Evolutionary conservation across 1,140 invertebrate genomes (phyloP).

Genomic region (Brachionus calyciflorus): DNA sequence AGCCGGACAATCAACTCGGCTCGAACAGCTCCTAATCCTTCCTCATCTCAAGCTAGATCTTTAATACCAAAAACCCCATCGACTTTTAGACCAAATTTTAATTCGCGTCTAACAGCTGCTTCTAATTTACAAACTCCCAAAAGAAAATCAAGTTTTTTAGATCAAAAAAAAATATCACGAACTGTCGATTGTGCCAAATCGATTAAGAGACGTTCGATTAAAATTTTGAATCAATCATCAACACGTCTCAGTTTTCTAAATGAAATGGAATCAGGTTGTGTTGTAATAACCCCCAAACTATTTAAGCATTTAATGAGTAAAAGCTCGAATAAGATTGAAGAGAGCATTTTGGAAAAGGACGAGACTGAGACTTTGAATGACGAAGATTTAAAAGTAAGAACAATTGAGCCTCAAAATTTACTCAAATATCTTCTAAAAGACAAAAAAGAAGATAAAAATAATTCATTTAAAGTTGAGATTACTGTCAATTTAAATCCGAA

Average conservation of each 20-base stretch:
- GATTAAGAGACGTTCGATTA: constrained; percentile 3
- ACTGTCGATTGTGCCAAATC: constrained; percentile 29
- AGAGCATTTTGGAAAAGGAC: neutral
- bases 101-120: neutral
- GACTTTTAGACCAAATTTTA: neutral
- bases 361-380: neutral
- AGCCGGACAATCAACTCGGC: neutral
- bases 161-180: neutral
- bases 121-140: neutral
- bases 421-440: constrained; percentile 20
- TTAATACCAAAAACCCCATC: neutral
- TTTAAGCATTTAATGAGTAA: neutral
- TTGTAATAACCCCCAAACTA: constrained; percentile 13
- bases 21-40: neutral
- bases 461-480: constrained; percentile 8
- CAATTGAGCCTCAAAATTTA: constrained; percentile 8
- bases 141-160: neutral
- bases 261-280: constrained; percentile 39
- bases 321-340: neutral
- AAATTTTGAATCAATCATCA: neutral
- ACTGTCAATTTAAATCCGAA: neutral
- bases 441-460: neutral
- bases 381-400: constrained; percentile 13
- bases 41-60: neutral
- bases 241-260: neutral